Percentiles rank a stretch among this genome's conserved stretches.
These are phyloP conservation scores for Anoncus sp. DNA, from an alignment of 2,888 invertebrate species.

Conservation along the genomic window DNA sequence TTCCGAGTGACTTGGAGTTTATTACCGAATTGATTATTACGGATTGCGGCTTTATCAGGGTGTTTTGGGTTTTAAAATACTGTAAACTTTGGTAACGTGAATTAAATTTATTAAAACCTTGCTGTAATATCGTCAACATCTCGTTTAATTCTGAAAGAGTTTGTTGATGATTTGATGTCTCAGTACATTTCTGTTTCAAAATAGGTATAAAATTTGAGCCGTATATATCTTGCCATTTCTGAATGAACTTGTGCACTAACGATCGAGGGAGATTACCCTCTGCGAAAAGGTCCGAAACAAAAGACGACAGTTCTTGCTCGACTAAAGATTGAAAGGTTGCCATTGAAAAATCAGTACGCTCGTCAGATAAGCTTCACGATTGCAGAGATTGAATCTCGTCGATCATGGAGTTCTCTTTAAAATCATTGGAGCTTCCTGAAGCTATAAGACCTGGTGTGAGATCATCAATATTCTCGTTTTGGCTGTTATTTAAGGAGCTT, in stretches of 20 bases:
- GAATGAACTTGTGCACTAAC: constrained; percentile 1
- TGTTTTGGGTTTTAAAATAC: constrained; percentile 7
- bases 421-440: constrained; percentile 1
- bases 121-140: constrained; percentile 8
- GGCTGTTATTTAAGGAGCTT: too few relatives aligned
- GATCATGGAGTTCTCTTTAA: background rate
- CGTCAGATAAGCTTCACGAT: too few relatives aligned
- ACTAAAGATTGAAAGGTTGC: constrained; percentile 14
- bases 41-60: constrained; percentile 40
- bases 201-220: constrained; percentile 8
- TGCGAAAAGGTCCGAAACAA: constrained; percentile 17
- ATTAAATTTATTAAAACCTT: constrained; percentile 13
- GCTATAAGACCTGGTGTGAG: too few relatives aligned
- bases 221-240: constrained; percentile 13
- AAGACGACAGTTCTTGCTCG: constrained; percentile 12
- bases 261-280: constrained; percentile 19
- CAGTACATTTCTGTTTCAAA: constrained; percentile 9
- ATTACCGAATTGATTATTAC: constrained; percentile 36
- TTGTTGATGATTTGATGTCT: constrained; percentile 2
- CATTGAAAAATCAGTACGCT: background rate
- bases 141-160: background rate
- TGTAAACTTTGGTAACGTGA: constrained; percentile 1
- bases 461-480: too few relatives aligned
- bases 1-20: constrained; percentile 19
- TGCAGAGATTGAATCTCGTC: too few relatives aligned